phyloP scores from a whole-genome alignment of 2,888 invertebrate species.

The Ormyrus labotus region DNA sequence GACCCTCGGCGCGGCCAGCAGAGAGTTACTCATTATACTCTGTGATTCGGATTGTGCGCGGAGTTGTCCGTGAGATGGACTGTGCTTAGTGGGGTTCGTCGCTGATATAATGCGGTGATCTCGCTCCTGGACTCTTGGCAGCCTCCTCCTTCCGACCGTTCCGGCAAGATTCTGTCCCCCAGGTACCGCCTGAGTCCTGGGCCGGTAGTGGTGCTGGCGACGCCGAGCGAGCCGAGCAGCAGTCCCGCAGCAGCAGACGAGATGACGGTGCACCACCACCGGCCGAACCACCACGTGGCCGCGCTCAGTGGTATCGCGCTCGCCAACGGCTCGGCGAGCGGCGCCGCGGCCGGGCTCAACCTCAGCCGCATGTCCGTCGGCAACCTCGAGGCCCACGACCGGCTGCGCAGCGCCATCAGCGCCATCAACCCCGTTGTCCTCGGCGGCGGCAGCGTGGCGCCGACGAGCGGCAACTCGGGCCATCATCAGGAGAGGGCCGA shows the following conservation, averaged over 20 bases:
- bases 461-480: conserved; percentile 7
- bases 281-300: conserved; percentile 74
- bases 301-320: conserved; percentile 72
- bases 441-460: background rate
- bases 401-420: conserved; percentile 33
- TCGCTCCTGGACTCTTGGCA: background rate
- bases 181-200: conserved; percentile 71
- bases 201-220: conserved; percentile 58
- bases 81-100: too few relatives aligned
- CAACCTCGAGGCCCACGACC: conserved; percentile 37
- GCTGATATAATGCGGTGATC: too few relatives aligned
- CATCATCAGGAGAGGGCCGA: conserved; percentile 54
- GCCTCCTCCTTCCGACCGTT: conserved; percentile 45
- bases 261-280: conserved; percentile 73
- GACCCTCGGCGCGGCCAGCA: too few relatives aligned
- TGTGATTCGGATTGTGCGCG: too few relatives aligned
- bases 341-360: conserved; percentile 66
- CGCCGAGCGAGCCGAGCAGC: conserved; percentile 61
- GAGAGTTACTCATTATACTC: too few relatives aligned
- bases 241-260: conserved; percentile 66
- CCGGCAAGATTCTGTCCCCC: conserved; percentile 73
- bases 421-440: background rate
- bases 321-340: conserved; percentile 52
- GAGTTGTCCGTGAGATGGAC: too few relatives aligned
- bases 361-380: conserved; percentile 67